Percentiles rank a stretch among this genome's conserved stretches.
Evolutionary conservation across 1,140 invertebrate genomes (phyloP).

Genomic region (Trichonephila clavipes): DNA sequence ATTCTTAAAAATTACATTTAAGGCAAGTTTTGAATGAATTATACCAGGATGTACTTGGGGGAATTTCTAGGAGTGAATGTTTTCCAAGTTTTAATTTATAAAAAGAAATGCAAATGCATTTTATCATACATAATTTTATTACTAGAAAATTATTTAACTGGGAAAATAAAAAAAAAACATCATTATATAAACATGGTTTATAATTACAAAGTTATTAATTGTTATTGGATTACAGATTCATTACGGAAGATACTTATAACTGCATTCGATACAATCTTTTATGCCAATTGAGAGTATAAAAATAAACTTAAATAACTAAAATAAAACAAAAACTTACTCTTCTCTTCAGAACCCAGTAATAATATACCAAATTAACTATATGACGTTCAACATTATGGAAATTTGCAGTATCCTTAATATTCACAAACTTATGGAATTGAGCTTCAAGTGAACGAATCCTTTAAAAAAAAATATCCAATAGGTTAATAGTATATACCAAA

Average conservation of each 20-base stretch:
- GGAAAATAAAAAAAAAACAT: too few relatives aligned
- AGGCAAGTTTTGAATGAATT: too few relatives aligned
- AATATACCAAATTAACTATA: constrained; percentile 68
- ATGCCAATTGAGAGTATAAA: neutral
- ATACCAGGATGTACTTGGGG: too few relatives aligned
- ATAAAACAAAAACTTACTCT: constrained; percentile 29
- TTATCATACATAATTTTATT: too few relatives aligned
- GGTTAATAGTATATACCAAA: neutral
- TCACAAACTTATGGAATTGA: constrained; percentile 74
- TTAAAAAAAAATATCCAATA: neutral
- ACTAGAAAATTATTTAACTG: too few relatives aligned
- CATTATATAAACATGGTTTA: too few relatives aligned
- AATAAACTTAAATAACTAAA: neutral
- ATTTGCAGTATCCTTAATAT: constrained; percentile 56
- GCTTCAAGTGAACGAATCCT: constrained; percentile 91
- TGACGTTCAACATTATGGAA: constrained; percentile 21
- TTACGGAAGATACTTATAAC: neutral
- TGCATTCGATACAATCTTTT: neutral
- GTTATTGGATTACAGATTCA: too few relatives aligned
- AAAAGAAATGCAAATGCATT: too few relatives aligned
- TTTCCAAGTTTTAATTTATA: too few relatives aligned
- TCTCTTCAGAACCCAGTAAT: constrained; percentile 94
- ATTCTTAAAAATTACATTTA: too few relatives aligned
- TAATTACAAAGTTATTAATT: too few relatives aligned
- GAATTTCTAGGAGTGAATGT: too few relatives aligned